These are phyloP conservation scores for Rhinogobius similis DNA, from an alignment of 2,113 vertebrate species.

Conservation along the genomic window DNA sequence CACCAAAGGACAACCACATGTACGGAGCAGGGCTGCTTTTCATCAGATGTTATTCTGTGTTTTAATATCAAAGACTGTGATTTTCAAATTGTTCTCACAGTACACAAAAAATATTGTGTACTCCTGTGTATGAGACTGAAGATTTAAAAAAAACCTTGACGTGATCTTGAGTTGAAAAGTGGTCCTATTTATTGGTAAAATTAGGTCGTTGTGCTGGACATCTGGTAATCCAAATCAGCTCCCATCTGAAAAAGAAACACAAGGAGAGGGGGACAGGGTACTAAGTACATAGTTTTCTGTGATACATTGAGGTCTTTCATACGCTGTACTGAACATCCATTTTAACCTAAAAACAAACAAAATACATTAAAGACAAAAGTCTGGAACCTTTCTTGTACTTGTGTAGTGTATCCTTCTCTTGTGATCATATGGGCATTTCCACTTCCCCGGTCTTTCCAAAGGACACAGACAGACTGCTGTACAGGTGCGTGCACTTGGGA, in stretches of 20 bases:
- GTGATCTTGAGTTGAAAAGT: slow-evolving; percentile 83
- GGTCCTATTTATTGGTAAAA: slow-evolving; percentile 82
- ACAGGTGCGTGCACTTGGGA: slow-evolving; percentile 51
- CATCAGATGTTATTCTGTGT: slow-evolving; percentile 24
- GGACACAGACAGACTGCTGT: slow-evolving; percentile 40
- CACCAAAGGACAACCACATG: slow-evolving; percentile 49
- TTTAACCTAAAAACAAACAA: slow-evolving; percentile 13
- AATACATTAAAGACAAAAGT: slow-evolving; percentile 24
- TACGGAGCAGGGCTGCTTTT: slow-evolving; percentile 34
- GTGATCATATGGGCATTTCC: slow-evolving; percentile 9
- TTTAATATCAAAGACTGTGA: slow-evolving; percentile 73
- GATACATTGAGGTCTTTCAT: neutral
- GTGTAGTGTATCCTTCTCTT: slow-evolving; percentile 1
- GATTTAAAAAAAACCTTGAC: slow-evolving; percentile 74
- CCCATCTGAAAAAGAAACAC: slow-evolving; percentile 83
- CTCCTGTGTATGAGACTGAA: slow-evolving; percentile 78
- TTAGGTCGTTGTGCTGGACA: slow-evolving; percentile 75
- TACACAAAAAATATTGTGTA: slow-evolving; percentile 47
- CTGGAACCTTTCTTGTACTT: slow-evolving; percentile 9
- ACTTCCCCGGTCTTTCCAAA: slow-evolving; percentile 6
- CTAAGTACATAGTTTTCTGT: neutral
- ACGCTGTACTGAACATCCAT: slow-evolving; percentile 24
- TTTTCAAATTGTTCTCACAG: slow-evolving; percentile 67
- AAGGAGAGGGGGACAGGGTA: neutral
- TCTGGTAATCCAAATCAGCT: slow-evolving; percentile 95